A percentile compares a stretch with the other conserved stretches of the same genome.
phyloP scores from a whole-genome alignment of 2,888 invertebrate species.

The Taphrorychus bicolor region DNA sequence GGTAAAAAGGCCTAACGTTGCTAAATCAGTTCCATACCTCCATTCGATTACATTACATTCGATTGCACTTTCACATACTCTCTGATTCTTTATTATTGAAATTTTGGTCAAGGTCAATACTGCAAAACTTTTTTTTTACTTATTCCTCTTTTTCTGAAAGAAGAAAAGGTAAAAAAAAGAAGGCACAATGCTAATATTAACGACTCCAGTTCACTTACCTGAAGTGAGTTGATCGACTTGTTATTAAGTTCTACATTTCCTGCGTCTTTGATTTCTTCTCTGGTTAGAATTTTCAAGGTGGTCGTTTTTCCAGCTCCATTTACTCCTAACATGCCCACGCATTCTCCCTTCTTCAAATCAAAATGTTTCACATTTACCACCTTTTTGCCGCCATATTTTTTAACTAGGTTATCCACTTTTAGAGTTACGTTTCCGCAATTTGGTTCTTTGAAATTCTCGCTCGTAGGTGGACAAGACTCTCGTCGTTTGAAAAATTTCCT shows the following conservation, averaged over 20 bases:
- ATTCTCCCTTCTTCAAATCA: slow-evolving; percentile 73
- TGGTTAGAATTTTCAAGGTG: slow-evolving; percentile 83
- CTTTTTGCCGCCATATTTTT: slow-evolving; percentile 62
- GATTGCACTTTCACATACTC: too few relatives aligned
- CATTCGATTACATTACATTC: too few relatives aligned
- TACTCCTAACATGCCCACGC: slow-evolving; percentile 84
- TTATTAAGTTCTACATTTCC: slow-evolving; percentile 59
- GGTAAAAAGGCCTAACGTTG: too few relatives aligned
- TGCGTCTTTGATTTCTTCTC: slow-evolving; percentile 55
- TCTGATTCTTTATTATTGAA: too few relatives aligned
- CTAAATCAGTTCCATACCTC: too few relatives aligned
- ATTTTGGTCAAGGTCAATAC: too few relatives aligned
- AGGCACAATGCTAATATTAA: too few relatives aligned
- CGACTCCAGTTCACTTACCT: neutral
- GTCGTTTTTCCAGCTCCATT: slow-evolving; percentile 89
- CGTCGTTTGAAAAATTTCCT: neutral
- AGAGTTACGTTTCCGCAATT: slow-evolving; percentile 25
- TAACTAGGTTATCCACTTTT: slow-evolving; percentile 60
- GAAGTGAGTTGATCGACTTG: neutral
- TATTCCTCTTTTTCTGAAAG: too few relatives aligned
- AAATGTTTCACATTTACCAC: slow-evolving; percentile 70
- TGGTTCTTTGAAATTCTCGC: too few relatives aligned
- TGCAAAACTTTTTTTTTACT: too few relatives aligned
- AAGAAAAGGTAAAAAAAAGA: too few relatives aligned
- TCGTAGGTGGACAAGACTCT: too few relatives aligned